Conservation (phyloP, 2,888 invertebrate species). For the Tuberolachnus salignus region DNA sequence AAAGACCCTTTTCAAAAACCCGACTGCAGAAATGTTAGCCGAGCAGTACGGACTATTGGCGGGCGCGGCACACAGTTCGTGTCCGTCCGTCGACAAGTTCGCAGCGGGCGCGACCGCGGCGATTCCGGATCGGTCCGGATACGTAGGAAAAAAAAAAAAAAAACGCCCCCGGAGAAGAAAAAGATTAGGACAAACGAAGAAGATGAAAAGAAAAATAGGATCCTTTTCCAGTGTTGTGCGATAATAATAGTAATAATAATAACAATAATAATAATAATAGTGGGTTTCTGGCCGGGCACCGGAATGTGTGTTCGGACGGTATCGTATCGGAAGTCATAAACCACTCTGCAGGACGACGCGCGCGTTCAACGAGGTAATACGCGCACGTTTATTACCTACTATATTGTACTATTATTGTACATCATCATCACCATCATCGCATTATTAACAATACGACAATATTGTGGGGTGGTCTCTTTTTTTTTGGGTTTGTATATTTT, state of each 20-base stretch:
- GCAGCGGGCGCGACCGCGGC: slow-evolving; percentile 23
- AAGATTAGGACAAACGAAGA: background rate
- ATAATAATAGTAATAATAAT: too few relatives aligned
- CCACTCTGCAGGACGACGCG: slow-evolving; percentile 49
- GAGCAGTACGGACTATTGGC: slow-evolving; percentile 5
- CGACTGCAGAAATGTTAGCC: slow-evolving; percentile 14
- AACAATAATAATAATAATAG: too few relatives aligned
- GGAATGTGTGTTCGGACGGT: slow-evolving; percentile 24
- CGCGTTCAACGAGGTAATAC: slow-evolving; percentile 48
- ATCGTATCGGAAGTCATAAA: slow-evolving; percentile 25
- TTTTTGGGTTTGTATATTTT: too few relatives aligned
- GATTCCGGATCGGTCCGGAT: slow-evolving; percentile 14
- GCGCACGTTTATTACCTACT: slow-evolving; percentile 20
- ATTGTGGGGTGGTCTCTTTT: slow-evolving; percentile 54
- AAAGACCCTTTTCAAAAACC: too few relatives aligned
- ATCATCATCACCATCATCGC: too few relatives aligned
- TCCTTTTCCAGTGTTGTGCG: too few relatives aligned
- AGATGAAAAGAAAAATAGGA: too few relatives aligned
- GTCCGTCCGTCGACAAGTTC: slow-evolving; percentile 47
- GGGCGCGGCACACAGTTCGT: slow-evolving; percentile 24
- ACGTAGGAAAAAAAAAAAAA: too few relatives aligned
- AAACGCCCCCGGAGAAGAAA: slow-evolving; percentile 12
- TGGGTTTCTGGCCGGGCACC: background rate
- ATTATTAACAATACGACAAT: too few relatives aligned
- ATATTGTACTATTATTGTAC: too few relatives aligned